Evolutionary conservation across 2,797 vertebrate genomes (phyloP).

Genomic region (Carcharodon carcharias): DNA sequence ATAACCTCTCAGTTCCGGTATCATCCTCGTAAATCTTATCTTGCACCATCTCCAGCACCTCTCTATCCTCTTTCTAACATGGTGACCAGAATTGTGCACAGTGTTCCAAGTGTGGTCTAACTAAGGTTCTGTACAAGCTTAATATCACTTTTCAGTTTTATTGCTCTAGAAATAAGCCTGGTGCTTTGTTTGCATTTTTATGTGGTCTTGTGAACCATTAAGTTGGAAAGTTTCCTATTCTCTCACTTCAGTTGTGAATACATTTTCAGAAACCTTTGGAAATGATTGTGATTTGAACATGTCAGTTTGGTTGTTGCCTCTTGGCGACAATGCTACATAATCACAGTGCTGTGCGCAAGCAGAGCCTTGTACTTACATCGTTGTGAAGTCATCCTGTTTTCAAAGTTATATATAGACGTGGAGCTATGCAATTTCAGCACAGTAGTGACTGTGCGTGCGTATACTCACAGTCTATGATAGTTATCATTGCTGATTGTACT

Average conservation of each 20-base stretch:
- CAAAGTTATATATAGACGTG: neutral
- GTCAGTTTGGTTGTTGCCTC: neutral
- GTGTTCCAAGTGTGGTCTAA: no score
- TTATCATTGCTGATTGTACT: neutral
- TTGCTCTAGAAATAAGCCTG: no score
- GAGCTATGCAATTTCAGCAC: neutral
- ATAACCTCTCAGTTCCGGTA: neutral
- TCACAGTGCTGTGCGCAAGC: neutral
- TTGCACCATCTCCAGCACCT: neutral
- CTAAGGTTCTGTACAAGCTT: no score
- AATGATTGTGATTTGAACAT: neutral
- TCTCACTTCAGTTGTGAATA: neutral
- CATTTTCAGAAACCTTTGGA: neutral
- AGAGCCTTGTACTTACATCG: neutral
- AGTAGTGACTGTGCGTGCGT: neutral
- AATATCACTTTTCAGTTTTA: no score
- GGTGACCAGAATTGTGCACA: no score
- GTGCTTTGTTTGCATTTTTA: no score
- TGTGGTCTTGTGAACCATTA: neutral
- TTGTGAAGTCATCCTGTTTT: neutral
- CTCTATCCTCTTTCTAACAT: no score
- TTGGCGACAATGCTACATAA: neutral
- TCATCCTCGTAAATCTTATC: neutral
- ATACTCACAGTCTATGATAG: neutral
- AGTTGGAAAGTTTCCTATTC: neutral